phyloP scores from a whole-genome alignment of 2,797 vertebrate species.

The Gallinago stenura region DNA sequence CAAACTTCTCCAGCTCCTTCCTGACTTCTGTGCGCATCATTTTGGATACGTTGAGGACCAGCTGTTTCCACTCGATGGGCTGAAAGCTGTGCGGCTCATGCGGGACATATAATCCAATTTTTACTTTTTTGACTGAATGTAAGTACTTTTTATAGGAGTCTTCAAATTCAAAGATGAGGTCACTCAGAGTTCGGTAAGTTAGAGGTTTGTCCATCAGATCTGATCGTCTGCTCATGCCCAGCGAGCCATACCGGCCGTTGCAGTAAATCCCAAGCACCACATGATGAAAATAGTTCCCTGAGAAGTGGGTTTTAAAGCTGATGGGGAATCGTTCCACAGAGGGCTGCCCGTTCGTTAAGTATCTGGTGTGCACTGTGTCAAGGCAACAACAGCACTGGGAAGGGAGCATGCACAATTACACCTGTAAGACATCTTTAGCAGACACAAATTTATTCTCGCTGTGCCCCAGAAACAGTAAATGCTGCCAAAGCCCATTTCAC shows the following conservation, averaged over 20 bases:
- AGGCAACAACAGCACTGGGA: conserved; percentile 44
- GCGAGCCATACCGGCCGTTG: conserved; percentile 90
- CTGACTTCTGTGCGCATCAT: conserved; percentile 89
- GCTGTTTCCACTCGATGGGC: conserved; percentile 95
- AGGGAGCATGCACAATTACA: not conserved
- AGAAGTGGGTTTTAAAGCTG: conserved; percentile 99
- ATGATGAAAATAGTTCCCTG: conserved; percentile 95
- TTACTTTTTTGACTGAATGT: conserved; percentile 95
- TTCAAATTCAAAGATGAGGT: conserved; percentile 96
- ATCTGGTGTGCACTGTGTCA: conserved; percentile 80
- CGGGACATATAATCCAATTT: conserved; percentile 93
- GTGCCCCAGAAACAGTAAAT: not conserved
- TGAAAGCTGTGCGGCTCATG: conserved; percentile 96
- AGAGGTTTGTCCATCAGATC: conserved; percentile 97
- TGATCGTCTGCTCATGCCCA: conserved; percentile 94
- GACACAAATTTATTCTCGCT: not conserved
- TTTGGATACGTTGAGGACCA: conserved; percentile 90
- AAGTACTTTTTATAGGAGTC: conserved; percentile 95
- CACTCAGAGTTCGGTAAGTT: conserved; percentile 91
- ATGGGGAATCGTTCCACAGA: conserved; percentile 95
- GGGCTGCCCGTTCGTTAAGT: conserved; percentile 94
- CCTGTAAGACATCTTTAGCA: not conserved
- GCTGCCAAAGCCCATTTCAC: not conserved
- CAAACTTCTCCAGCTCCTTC: conserved; percentile 96
- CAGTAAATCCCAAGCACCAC: conserved; percentile 96